A percentile compares a stretch with the other conserved stretches of the same genome.
These are phyloP conservation scores for Vulpes lagopus DNA, from an alignment of 2,113 vertebrate genomes.

Conservation along the genomic window DNA sequence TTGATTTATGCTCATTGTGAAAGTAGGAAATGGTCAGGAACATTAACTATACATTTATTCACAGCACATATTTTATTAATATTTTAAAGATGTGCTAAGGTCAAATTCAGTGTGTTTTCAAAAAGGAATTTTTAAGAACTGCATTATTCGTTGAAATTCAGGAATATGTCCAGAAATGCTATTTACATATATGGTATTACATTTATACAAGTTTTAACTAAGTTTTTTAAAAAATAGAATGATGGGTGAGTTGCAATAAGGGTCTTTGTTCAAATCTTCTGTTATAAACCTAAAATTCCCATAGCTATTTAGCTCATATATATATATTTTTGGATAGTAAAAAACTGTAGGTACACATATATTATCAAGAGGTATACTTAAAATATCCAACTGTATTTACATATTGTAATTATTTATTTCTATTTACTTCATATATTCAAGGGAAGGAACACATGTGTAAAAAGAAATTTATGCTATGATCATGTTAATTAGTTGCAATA, in stretches of 20 bases:
- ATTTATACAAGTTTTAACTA: neutral
- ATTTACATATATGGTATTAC: neutral
- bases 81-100: neutral
- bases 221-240: slow-evolving; percentile 6
- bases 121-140: neutral
- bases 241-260: neutral
- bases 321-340: neutral
- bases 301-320: neutral
- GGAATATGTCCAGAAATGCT: neutral
- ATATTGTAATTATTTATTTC: slow-evolving; percentile 46
- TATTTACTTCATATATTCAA: slow-evolving; percentile 10
- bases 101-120: slow-evolving; percentile 13
- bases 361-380: neutral
- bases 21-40: neutral
- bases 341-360: neutral
- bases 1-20: neutral
- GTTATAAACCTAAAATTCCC: neutral
- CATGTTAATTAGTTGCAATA: slow-evolving; percentile 24
- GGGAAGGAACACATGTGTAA: neutral
- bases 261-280: neutral
- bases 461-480: neutral
- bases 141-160: neutral
- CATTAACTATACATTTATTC: neutral
- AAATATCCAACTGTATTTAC: neutral
- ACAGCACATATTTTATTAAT: neutral